Evolutionary conservation across 2,888 invertebrate species (phyloP), one percentile per base, ranked within the genome.

Genomic region (Drosophila mercatorum): DNA sequence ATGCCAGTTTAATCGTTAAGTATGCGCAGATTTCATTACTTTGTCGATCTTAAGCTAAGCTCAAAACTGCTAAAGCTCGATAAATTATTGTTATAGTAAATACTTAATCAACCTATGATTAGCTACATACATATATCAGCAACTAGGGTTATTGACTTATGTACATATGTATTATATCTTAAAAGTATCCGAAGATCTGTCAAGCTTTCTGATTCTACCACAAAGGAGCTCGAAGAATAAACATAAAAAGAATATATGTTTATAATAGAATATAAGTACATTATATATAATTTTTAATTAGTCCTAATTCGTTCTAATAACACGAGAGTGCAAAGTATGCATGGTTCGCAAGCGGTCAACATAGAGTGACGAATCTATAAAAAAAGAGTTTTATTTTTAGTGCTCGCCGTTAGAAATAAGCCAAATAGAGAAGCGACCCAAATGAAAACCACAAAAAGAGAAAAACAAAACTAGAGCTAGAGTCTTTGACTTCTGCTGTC

Each of bases 241-340:
- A 46, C 12, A 44, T 44, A 5, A 22, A 12, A 22, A 12, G 22
- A 22, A 22, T 2, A 6, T 22, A 44, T 12, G 22, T 12, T 44
- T 46, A 46, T 46, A 12, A 46, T 46, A 26, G 14, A 46, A 46
- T 12, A 14, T n/a, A 47, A 28, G 47, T 10, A n/a, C 14, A 14
- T 28, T 28, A 8, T 14, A 14, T 28, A 5, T 28, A 8, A 2
- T 4, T 14, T 47, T 28, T 52, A 36, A 36, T 52, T 52, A 36
- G 17, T 52, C 22, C 52, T 26, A 53, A 53, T 53, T 22, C 52
- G 52, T 53, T 53, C 52, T 53, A 53, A 53, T 53, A 38, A 38
- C 38, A 22, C 38, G 22, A 26, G 12, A 53, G 26, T n/a, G n/a
- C 38, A 43, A 12, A 49, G 49, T 49, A 10, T 5, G 43, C 17